A percentile compares a stretch with the other conserved stretches of the same genome.
phyloP scores from a whole-genome alignment of 2,113 vertebrate species.

The Podarcis muralis region DNA sequence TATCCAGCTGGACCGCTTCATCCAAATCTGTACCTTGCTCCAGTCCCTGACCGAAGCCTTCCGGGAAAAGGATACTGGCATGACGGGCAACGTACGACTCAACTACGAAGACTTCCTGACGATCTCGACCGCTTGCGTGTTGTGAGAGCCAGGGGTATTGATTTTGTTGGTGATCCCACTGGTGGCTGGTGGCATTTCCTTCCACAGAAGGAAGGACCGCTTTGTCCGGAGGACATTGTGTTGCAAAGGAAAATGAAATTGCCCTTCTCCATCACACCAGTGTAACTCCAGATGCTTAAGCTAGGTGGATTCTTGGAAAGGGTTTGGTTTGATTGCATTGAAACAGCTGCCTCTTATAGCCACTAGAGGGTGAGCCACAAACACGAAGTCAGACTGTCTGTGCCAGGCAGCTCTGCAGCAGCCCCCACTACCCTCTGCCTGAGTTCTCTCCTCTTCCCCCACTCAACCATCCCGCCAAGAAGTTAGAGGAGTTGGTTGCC shows the following conservation, averaged over 20 bases:
- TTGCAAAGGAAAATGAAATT: neutral
- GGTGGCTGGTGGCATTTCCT: neutral
- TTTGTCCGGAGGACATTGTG: neutral
- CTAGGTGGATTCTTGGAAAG: neutral
- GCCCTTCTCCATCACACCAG: neutral
- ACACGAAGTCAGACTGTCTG: neutral
- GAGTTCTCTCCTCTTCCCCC: neutral
- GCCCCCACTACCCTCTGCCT: neutral
- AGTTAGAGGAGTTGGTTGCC: neutral
- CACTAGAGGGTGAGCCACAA: fast-evolving
- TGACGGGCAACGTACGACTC: constrained; percentile 82
- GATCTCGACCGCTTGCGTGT: constrained; percentile 82
- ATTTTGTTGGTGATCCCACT: fast-evolving
- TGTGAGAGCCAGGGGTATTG: constrained; percentile 71
- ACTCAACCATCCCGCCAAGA: no score
- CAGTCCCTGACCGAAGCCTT: constrained; percentile 90
- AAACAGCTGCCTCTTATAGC: neutral
- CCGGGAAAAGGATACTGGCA: constrained; percentile 86
- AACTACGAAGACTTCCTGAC: constrained; percentile 94
- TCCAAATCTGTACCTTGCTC: constrained; percentile 93
- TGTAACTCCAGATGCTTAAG: neutral
- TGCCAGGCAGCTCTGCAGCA: neutral
- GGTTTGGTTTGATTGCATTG: neutral
- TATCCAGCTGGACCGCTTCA: constrained; percentile 93
- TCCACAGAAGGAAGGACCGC: neutral